These are phyloP conservation scores for Saccopteryx bilineata DNA, from an alignment of 2,113 vertebrate species.

Conservation along the genomic window DNA sequence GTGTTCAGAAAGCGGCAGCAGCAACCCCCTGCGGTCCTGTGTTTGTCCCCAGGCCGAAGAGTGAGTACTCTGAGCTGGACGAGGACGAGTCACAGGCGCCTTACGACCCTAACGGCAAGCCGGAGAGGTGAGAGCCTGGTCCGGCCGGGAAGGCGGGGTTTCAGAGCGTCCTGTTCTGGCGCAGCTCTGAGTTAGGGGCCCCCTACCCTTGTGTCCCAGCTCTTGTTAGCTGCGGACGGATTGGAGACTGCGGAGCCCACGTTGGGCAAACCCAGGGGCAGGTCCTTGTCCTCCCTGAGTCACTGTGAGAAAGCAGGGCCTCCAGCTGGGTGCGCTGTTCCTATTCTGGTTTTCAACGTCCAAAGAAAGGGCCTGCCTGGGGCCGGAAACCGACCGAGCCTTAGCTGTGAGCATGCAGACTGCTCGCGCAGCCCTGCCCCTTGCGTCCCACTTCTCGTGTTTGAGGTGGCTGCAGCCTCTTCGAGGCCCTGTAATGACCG, in stretches of 20 bases:
- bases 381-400: neutral
- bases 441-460: neutral
- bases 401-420: neutral
- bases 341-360: neutral
- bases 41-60: conserved; percentile 94
- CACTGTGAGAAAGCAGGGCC: neutral
- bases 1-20: neutral
- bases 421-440: neutral
- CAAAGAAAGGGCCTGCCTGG: neutral
- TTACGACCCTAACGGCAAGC: conserved; percentile 97
- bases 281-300: neutral
- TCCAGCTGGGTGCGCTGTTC: neutral
- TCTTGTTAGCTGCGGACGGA: neutral
- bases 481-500: neutral
- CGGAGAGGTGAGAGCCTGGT: conserved; percentile 91
- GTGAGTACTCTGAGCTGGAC: conserved; percentile 98
- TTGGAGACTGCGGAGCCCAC: fast-evolving
- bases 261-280: neutral
- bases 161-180: fast-evolving
- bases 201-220: neutral
- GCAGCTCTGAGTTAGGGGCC: neutral
- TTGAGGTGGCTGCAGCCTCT: neutral
- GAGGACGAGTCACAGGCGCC: conserved; percentile 97
- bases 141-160: fast-evolving
- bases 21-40: neutral